A percentile compares a stretch with the other conserved stretches of the same genome.
Conservation (phyloP, 2,888 invertebrate genomes). For the Carcina quercana region DNA sequence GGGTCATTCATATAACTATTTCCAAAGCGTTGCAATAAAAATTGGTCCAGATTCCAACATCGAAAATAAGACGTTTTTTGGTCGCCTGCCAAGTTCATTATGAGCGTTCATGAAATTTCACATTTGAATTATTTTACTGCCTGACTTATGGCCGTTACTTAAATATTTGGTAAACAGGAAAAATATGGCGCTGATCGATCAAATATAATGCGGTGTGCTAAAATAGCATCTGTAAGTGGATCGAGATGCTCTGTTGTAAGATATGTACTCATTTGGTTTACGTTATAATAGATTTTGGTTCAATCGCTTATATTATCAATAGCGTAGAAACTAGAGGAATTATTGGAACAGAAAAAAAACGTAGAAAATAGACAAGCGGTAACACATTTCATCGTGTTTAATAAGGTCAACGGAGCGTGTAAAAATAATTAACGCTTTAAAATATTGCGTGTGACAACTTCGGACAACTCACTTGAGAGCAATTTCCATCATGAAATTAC, state of each 20-base stretch:
- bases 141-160: constrained; percentile 74
- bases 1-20: constrained; percentile 51
- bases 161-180: constrained; percentile 75
- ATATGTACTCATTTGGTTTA: constrained; percentile 15
- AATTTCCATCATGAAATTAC: no score
- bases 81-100: constrained; percentile 73
- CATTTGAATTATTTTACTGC: constrained; percentile 75
- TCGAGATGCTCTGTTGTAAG: constrained; percentile 41
- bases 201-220: constrained; percentile 62
- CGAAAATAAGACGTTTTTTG: constrained; percentile 75
- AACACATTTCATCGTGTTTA: no score
- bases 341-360: no score
- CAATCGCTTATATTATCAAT: background rate
- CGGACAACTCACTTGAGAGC: no score
- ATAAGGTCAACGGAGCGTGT: no score
- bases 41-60: constrained; percentile 73
- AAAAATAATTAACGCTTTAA: no score
- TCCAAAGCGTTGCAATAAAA: constrained; percentile 70
- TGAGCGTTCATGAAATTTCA: constrained; percentile 75
- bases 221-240: constrained; percentile 66
- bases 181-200: constrained; percentile 72
- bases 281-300: background rate
- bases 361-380: no score
- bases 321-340: no score
- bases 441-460: no score